These are phyloP conservation scores for Magallana nippona DNA, from an alignment of 2,888 invertebrate genomes.

Conservation along the genomic window DNA sequence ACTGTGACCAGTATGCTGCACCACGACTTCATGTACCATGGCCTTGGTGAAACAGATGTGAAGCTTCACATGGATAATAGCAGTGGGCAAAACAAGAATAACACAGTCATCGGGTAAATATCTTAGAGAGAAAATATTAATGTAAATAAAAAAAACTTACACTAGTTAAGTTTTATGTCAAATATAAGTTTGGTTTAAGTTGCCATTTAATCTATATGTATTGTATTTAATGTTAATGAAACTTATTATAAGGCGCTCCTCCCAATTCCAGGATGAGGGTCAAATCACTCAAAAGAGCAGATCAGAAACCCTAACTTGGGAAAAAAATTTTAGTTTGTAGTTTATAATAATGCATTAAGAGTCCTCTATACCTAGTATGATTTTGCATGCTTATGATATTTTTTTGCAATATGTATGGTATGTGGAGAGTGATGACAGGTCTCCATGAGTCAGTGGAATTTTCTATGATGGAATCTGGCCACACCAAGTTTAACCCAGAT, in stretches of 20 bases:
- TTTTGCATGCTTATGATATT: no score
- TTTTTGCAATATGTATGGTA: no score
- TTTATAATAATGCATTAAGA: no score
- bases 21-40: conserved; percentile 47
- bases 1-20: conserved; percentile 21
- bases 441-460: conserved; percentile 41
- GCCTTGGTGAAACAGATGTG: conserved; percentile 52
- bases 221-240: no score
- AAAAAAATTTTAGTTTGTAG: no score
- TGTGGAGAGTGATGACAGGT: conserved; percentile 24
- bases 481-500: conserved; percentile 49
- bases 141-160: not conserved
- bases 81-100: conserved; percentile 60
- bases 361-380: no score
- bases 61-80: conserved; percentile 59
- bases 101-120: conserved; percentile 42
- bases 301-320: no score
- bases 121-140: not conserved
- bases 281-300: no score
- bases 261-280: no score
- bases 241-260: no score
- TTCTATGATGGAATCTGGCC: conserved; percentile 49
- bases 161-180: not conserved
- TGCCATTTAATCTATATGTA: not conserved
- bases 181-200: not conserved